Base-by-base conservation (phyloP, 2,113 vertebrate species). In the Oreochromis niloticus region DNA sequence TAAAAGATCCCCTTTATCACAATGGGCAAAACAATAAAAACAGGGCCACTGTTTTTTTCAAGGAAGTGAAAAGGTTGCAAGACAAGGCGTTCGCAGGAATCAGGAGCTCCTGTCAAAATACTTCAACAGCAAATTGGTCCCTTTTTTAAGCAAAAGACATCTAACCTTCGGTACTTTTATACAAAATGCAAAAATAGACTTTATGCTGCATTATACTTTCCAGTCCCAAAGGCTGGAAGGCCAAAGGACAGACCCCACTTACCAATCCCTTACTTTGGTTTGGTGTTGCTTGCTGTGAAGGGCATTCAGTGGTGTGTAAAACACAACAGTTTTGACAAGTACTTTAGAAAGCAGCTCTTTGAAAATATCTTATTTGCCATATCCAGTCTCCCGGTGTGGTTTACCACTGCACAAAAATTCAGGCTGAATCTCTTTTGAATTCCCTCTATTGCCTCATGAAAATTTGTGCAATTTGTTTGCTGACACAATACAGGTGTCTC, bases 1-100 rank as follows among this genome's bases (percentile, higher is more conserved):
- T 95, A 71, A 95, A 95, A 93, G 89, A 92, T 87, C 87, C 71
- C 87, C 90, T 95, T 94, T 83, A 91, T 92, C 92, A 92, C 85
- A 90, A 85, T 68, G 82, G 90, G 61, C 81, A 87, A 87, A 91
- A 92, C 88, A 90, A 87, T 89, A 88, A 89, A 89, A 87, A 84
- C 66, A 83, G 61, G 59, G 82, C 71, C 57, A 85, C 46, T 79
- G 81, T 73, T 83, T 82, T 55, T 84, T 84, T 79, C n/a, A 91
- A 87, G 41, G 46, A 85, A 88, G 63, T 88, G 63, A 89, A 92
- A 93, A 89, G 84, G 79, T 87, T 93, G 83, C 48, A 87, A 92
- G 88, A 75, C 68, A 41, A 91, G 80, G 48, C 85, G 27, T 91
- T 87, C 41, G n/a, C 84, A 87, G 82, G 50, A 79, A 85, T 79